Percentiles rank a stretch among this genome's conserved stretches.
Conservation (phyloP, 2,113 vertebrate genomes). For the Cheirogaleus medius region DNA sequence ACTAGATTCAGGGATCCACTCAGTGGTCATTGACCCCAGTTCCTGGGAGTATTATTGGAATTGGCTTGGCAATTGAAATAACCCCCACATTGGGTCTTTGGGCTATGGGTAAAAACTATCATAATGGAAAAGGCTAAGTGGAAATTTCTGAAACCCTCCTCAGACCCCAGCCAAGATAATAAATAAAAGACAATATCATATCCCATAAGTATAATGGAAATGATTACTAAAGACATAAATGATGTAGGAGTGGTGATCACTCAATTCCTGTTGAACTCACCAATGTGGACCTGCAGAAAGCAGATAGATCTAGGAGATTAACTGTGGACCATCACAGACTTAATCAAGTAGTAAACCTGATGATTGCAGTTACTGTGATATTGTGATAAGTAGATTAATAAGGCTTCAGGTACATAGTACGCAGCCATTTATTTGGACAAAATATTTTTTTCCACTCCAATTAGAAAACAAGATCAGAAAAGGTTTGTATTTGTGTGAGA, state of each 20-base stretch:
- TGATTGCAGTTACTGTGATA: neutral
- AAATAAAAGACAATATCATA: neutral
- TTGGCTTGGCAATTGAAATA: neutral
- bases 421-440: neutral
- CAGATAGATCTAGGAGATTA: neutral
- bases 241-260: neutral
- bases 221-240: neutral
- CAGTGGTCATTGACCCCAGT: neutral
- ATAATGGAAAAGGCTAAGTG: neutral
- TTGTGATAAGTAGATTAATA: neutral
- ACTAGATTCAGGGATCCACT: neutral
- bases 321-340: neutral
- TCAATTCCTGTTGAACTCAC: conserved; percentile 5
- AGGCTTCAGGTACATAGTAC: neutral
- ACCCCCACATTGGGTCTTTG: neutral
- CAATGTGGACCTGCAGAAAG: neutral
- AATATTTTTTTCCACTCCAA: neutral
- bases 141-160: neutral
- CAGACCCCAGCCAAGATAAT: neutral
- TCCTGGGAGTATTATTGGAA: neutral
- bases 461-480: neutral
- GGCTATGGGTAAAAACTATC: neutral
- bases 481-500: neutral
- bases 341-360: neutral
- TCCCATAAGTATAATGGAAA: neutral